Percentiles rank a stretch among this genome's conserved stretches.
These are phyloP conservation scores for Malurus melanocephalus DNA, from an alignment of 2,113 vertebrate genomes.

Conservation along the genomic window DNA sequence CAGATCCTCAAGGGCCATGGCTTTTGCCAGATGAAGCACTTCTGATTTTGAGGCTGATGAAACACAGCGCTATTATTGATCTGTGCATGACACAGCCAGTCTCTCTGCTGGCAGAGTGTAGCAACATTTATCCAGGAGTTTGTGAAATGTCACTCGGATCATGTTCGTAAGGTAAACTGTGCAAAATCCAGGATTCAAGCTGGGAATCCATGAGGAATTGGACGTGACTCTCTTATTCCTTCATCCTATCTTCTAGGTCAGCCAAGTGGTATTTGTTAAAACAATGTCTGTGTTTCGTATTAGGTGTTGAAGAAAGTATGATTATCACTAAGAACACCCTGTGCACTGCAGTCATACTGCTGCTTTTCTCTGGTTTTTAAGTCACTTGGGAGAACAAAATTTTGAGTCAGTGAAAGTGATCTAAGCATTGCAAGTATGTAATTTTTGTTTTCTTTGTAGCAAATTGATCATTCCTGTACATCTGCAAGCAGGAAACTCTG, in stretches of 20 bases:
- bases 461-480: neutral
- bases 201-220: conserved; percentile 75
- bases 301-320: conserved; percentile 54
- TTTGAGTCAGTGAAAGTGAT: conserved; percentile 19
- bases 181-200: conserved; percentile 71
- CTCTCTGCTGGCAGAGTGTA: conserved; percentile 77
- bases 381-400: conserved; percentile 17
- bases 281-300: conserved; percentile 63
- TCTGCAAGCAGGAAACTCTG: neutral
- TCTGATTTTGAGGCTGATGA: conserved; percentile 81
- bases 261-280: conserved; percentile 70
- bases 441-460: conserved; percentile 25
- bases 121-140: conserved; percentile 89
- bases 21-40: conserved; percentile 79
- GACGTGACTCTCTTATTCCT: conserved; percentile 71
- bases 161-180: conserved; percentile 82
- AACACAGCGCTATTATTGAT: conserved; percentile 80
- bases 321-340: conserved; percentile 47
- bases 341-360: conserved; percentile 23
- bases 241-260: conserved; percentile 61
- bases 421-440: neutral
- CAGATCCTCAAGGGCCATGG: conserved; percentile 82
- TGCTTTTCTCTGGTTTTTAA: conserved; percentile 25
- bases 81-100: conserved; percentile 78
- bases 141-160: conserved; percentile 87